Base-by-base conservation (phyloP, 2,113 vertebrate genomes). In the Lutjanus erythropterus region DNA sequence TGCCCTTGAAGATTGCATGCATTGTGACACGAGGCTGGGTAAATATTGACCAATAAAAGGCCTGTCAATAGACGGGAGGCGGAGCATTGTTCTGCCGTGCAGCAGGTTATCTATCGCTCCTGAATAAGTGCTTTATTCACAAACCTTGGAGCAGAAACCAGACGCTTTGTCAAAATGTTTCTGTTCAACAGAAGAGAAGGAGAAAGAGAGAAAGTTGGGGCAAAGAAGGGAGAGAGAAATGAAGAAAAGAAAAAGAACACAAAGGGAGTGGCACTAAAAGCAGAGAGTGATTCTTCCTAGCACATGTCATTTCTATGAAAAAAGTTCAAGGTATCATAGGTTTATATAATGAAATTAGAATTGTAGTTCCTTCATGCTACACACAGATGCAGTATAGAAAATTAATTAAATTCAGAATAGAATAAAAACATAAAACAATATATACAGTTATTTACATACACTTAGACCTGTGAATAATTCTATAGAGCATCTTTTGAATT, bases 21-120 rank as follows among this genome's bases (percentile, higher is more conserved):
- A 70, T 41, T 56, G 47, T 72, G 74, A 9, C 27, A 56, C 27
- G 12, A 46, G 44, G 18, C 15, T 39, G 23, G 33, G 25, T 55
- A 55, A 78, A 78, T 56, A 69, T 39, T 60, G 46, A 78, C 55
- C 69, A 72, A 66, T 52, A 37, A 64, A 59, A 71, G 2, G 49
- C 1, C 31, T 6, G 33, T 15, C 14, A 33, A 50, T 6, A 23
- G 59, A 39, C 18, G 11, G 42, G n/a, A 67, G 71, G 62, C 3
- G 1, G n/a, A 14, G 29, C 47, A 1, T 25, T 50, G 23, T 58
- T 50, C 42, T 16, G 31, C 21, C 11, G 3, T 50, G 65, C 23
- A 21, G 52, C 41, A 44, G 56, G 33, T 42, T 29, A 31, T 68
- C 42, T 3, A 5, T 8, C 4, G 11, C 47, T 46, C 15, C 37